Evolutionary conservation across 2,113 vertebrate species (phyloP).

Genomic region (Ammodytes dubius): DNA sequence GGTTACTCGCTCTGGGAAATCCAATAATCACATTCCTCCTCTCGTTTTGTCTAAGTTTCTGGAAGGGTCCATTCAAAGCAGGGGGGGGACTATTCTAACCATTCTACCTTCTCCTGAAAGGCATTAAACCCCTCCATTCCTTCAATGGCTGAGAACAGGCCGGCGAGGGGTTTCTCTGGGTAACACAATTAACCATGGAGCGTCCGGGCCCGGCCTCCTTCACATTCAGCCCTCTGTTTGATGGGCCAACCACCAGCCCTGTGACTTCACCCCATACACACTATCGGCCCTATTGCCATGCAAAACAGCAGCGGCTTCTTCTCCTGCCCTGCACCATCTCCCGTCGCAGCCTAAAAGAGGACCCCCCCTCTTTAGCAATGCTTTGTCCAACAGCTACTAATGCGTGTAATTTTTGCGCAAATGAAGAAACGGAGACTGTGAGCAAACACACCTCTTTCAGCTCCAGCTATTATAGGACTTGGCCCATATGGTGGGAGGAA

Average conservation of each 20-base stretch:
- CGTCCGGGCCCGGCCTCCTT: slow-evolving; percentile 66
- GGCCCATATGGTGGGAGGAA: slow-evolving; percentile 62
- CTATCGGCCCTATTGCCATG: slow-evolving; percentile 82
- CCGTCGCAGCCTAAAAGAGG: slow-evolving; percentile 53
- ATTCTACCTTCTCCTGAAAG: slow-evolving; percentile 80
- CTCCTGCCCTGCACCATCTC: slow-evolving; percentile 59
- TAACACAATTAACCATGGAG: slow-evolving; percentile 85
- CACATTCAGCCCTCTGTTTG: slow-evolving; percentile 75
- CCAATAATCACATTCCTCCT: slow-evolving; percentile 76
- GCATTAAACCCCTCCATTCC: slow-evolving; percentile 72
- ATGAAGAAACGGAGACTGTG: slow-evolving; percentile 61
- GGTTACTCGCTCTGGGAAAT: slow-evolving; percentile 63
- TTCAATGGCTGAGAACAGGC: slow-evolving; percentile 81
- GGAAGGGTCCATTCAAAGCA: slow-evolving; percentile 79
- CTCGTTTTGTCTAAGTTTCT: slow-evolving; percentile 72
- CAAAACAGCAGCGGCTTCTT: slow-evolving; percentile 77
- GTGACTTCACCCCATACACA: slow-evolving; percentile 76
- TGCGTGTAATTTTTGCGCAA: slow-evolving; percentile 78
- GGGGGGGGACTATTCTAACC: slow-evolving; percentile 4
- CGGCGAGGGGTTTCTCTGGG: slow-evolving; percentile 72
- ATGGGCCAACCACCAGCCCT: slow-evolving; percentile 65
- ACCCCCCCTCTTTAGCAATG: slow-evolving; percentile 47
- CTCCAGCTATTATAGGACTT: slow-evolving; percentile 69
- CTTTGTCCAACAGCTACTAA: slow-evolving; percentile 81
- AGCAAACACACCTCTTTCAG: slow-evolving; percentile 76